Percentiles rank a stretch among this genome's conserved stretches.
These are phyloP conservation scores for Ophraella communa DNA, from an alignment of 2,888 invertebrate genomes.

Conservation along the genomic window DNA sequence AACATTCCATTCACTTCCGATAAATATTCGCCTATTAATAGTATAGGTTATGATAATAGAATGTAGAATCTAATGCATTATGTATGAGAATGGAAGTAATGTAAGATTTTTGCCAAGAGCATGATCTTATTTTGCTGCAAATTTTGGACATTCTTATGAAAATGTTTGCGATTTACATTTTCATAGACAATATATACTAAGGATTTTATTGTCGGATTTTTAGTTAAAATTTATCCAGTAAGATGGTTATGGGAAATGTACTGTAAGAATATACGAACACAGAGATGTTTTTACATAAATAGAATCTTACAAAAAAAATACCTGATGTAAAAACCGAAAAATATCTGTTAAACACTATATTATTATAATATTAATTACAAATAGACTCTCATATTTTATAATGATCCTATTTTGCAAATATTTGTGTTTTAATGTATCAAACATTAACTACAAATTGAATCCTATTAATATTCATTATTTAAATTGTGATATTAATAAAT, in stretches of 20 bases:
- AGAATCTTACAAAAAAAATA: too few relatives aligned
- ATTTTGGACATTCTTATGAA: conserved; percentile 41
- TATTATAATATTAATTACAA: too few relatives aligned
- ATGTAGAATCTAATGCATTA: conserved; percentile 32
- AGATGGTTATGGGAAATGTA: neutral
- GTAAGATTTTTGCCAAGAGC: conserved; percentile 26
- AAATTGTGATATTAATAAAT: too few relatives aligned
- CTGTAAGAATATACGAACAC: neutral
- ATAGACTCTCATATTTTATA: too few relatives aligned
- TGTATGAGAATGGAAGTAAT: conserved; percentile 33
- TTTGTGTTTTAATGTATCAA: too few relatives aligned
- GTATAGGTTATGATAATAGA: conserved; percentile 25
- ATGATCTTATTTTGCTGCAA: conserved; percentile 35
- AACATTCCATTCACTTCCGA: neutral
- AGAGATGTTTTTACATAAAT: neutral
- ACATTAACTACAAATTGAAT: too few relatives aligned
- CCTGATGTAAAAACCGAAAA: too few relatives aligned
- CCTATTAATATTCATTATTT: too few relatives aligned
- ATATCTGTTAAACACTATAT: too few relatives aligned
- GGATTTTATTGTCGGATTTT: conserved; percentile 26
- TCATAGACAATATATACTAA: conserved; percentile 35
- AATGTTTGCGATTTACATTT: conserved; percentile 43
- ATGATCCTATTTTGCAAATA: too few relatives aligned
- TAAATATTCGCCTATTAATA: conserved; percentile 21
- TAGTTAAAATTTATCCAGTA: conserved; percentile 5